Evolutionary conservation across 2,113 vertebrate genomes (phyloP).

Genomic region (Xenopus laevis): DNA sequence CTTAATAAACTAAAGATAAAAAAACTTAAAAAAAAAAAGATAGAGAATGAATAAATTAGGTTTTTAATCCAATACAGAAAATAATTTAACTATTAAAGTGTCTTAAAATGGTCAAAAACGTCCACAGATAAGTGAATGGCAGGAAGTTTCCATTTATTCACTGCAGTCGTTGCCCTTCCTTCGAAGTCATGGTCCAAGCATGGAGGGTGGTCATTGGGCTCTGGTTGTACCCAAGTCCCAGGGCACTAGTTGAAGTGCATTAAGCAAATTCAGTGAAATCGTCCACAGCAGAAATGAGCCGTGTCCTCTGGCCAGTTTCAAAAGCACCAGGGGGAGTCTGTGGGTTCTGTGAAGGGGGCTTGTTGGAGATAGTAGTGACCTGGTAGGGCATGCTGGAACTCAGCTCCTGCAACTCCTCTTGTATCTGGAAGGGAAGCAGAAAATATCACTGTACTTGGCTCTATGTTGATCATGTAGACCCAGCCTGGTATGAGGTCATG

Average conservation of each 20-base stretch:
- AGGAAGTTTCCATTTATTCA: background rate
- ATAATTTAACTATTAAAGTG: conserved; percentile 18
- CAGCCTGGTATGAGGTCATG: no score
- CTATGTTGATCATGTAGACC: no score
- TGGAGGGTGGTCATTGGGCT: background rate
- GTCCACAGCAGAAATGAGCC: conserved; percentile 89
- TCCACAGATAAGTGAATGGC: background rate
- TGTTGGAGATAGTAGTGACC: conserved; percentile 68
- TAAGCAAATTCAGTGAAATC: conserved; percentile 96
- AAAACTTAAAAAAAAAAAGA: no score
- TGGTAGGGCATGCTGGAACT: conserved; percentile 76
- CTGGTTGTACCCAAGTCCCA: fast-evolving
- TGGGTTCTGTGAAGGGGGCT: conserved; percentile 55
- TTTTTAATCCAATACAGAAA: conserved; percentile 15
- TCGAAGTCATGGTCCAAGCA: no score
- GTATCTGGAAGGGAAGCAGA: conserved; percentile 67
- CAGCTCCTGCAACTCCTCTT: conserved; percentile 86
- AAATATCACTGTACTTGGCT: no score
- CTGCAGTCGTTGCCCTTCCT: background rate
- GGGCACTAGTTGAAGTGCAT: conserved; percentile 27
- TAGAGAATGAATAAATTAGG: conserved; percentile 40
- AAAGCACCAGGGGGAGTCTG: conserved; percentile 58
- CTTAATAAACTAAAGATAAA: no score
- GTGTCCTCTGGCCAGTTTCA: conserved; percentile 85
- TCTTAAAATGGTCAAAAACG: background rate